These are phyloP conservation scores for Pachypanchax playfairii DNA, from an alignment of 2,113 vertebrate genomes.

Conservation along the genomic window DNA sequence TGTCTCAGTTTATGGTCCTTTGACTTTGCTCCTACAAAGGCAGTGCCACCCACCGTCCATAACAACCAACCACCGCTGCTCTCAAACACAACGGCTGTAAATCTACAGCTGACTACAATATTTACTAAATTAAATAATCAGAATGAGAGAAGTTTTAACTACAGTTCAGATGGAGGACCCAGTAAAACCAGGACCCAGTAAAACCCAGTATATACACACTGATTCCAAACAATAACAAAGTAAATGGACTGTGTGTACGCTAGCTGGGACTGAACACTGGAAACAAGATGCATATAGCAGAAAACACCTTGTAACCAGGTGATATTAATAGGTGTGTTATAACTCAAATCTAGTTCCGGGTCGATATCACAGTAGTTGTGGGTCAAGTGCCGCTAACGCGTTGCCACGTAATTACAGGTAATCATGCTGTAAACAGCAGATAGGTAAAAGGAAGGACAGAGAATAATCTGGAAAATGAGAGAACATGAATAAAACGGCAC, in stretches of 20 bases:
- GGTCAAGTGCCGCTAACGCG: neutral
- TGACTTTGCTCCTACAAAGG: slow-evolving; percentile 80
- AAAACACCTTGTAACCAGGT: neutral
- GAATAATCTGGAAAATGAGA: neutral
- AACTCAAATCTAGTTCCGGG: neutral
- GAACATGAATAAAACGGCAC: neutral
- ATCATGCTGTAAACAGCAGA: slow-evolving; percentile 65
- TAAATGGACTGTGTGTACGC: no score
- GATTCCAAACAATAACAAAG: no score
- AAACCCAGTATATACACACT: no score
- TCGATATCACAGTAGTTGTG: slow-evolving; percentile 16
- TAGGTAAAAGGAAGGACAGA: slow-evolving; percentile 13
- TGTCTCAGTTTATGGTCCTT: slow-evolving; percentile 71
- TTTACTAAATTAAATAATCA: neutral
- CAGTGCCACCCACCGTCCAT: slow-evolving; percentile 35
- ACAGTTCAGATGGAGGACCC: neutral
- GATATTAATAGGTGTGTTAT: neutral
- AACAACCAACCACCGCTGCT: neutral
- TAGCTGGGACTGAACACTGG: neutral
- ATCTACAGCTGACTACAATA: no score
- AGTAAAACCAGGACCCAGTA: no score
- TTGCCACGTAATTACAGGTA: slow-evolving; percentile 14
- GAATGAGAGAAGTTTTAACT: neutral
- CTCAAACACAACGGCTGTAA: neutral
- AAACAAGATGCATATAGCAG: neutral